Evolutionary conservation across 2,888 invertebrate species (phyloP), one percentile per base, ranked within the genome.

Genomic region (Laspeyria flexula): DNA sequence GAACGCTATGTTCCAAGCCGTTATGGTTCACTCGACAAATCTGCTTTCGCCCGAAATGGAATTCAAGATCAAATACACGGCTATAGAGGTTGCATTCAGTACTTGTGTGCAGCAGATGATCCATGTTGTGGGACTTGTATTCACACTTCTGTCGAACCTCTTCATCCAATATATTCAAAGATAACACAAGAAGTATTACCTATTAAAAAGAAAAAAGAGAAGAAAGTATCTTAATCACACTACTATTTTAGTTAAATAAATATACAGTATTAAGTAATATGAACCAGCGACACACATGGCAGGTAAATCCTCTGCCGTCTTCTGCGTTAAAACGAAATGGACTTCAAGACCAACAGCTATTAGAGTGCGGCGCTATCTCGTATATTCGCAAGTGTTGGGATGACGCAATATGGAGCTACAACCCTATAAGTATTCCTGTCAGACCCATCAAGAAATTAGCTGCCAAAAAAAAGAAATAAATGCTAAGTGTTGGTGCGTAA

Each of bases 1-100:
- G 91, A 92, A 89, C 90, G 73, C 72, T 90, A 88, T 73, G 87
- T 88, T 85, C 88, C 89, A 37, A 85, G 86, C 47, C 77, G 79
- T 59, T 83, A 83, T 51, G 90, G 90, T 83, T 84, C 82, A 67
- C 86, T 90, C 35, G 90, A 89, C 15, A 71, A 60, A 59, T 79
- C 88, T 52, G 90, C 83, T 49, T 90, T 88, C 73, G 71, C 79
- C 55, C 79, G 86, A 45, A 89, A 91, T 50, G 91, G 92, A 58
- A 81, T 89, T 42, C 91, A 90, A 69, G 91, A 92, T 63, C 90
- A 90, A 71, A 76, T 90, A 38, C 77, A 87, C 62, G 90, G 91
- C 34, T 90, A 91, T 57, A 80, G 88, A 70, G 90, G 88, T 55
- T 88, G 90, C 13, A 72, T 85, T 43, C 78, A 83, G 44, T 85